Percentiles rank a stretch among this genome's conserved stretches.
Conservation (phyloP, 2,797 vertebrate species). For the Corythornis leucogaster region DNA sequence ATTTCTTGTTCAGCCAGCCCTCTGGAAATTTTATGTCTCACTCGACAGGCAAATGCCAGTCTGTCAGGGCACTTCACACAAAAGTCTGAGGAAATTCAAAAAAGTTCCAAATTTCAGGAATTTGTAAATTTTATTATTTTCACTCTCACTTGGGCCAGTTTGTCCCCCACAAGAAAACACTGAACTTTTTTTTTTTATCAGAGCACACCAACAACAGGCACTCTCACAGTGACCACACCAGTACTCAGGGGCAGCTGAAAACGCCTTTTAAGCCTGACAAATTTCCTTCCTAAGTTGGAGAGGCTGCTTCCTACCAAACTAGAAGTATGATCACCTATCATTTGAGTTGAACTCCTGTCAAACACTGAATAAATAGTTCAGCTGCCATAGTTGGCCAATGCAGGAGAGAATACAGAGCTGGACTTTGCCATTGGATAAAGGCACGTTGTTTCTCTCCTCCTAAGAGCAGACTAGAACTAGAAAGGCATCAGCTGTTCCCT, state of each 20-base stretch:
- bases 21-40: neutral
- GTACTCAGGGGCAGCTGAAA: neutral
- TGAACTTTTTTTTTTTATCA: neutral
- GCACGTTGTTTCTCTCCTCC: neutral
- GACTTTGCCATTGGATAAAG: neutral
- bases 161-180: neutral
- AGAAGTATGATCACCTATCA: neutral
- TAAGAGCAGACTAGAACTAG: neutral
- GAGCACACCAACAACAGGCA: neutral
- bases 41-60: neutral
- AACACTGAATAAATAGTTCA: neutral
- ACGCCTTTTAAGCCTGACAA: neutral
- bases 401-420: neutral
- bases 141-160: neutral
- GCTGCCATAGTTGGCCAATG: neutral
- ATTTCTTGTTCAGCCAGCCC: neutral
- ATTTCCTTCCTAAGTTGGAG: neutral
- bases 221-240: neutral
- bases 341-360: neutral
- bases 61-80: neutral
- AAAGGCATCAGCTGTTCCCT: neutral
- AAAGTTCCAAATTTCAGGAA: neutral
- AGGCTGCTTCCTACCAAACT: neutral
- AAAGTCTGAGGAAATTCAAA: neutral
- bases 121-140: neutral